Evolutionary conservation across 2,888 invertebrate genomes (phyloP).

Genomic region (Nephrotoma appendiculata): DNA sequence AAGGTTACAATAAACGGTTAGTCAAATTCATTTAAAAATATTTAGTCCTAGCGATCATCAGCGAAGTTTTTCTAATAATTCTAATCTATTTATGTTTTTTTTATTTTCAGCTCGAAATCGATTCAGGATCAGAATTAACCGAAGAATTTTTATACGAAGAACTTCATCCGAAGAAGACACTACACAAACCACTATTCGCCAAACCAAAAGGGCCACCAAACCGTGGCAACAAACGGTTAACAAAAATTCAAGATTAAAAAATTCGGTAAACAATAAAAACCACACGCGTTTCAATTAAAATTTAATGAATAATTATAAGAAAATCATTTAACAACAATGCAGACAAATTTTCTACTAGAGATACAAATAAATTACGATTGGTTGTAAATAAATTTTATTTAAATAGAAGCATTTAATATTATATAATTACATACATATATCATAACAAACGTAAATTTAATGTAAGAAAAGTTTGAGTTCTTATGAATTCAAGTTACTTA

Average conservation of each 20-base stretch:
- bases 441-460: neutral
- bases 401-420: neutral
- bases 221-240: conserved; percentile 80
- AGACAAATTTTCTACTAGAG: neutral
- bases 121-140: conserved; percentile 75
- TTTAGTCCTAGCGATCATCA: too few species aligned
- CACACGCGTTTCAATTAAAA: neutral
- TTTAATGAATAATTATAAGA: neutral
- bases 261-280: neutral
- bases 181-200: conserved; percentile 82
- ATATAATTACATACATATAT: neutral
- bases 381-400: neutral
- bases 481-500: too few species aligned
- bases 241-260: conserved; percentile 21
- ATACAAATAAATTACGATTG: neutral
- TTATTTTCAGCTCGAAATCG: conserved; percentile 69
- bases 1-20: too few species aligned
- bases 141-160: conserved; percentile 85
- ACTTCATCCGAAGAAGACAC: conserved; percentile 81
- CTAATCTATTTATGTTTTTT: conserved; percentile 12
- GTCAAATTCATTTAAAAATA: too few species aligned
- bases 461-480: neutral
- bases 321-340: neutral
- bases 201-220: conserved; percentile 94
- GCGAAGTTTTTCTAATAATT: neutral